Conservation (phyloP, 2,888 invertebrate species). For the Dusona sp. region DNA sequence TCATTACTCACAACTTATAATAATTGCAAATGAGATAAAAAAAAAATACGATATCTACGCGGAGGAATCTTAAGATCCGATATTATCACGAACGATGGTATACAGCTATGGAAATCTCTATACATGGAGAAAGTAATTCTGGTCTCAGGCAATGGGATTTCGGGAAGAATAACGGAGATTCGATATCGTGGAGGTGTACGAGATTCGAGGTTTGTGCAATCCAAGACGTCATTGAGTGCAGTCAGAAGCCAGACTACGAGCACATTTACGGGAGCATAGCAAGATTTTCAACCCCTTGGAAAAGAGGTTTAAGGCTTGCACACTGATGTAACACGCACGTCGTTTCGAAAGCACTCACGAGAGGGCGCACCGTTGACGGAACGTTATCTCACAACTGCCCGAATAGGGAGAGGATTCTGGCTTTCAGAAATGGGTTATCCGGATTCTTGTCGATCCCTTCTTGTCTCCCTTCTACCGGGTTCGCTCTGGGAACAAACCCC, state of each 20-base stretch:
- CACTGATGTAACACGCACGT: constrained; percentile 46
- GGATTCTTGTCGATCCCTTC: constrained; percentile 36
- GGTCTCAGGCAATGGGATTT: constrained; percentile 43
- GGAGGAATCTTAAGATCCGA: constrained; percentile 1
- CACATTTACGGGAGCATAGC: not conserved
- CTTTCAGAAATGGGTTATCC: constrained; percentile 55
- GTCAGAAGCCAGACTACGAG: constrained; percentile 16
- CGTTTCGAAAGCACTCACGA: constrained; percentile 47
- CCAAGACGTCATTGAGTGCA: constrained; percentile 10
- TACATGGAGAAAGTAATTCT: constrained; percentile 18
- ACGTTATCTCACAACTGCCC: constrained; percentile 61
- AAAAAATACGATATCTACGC: constrained; percentile 19
- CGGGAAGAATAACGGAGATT: constrained; percentile 62
- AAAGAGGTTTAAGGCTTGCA: constrained; percentile 28
- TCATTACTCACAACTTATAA: not conserved
- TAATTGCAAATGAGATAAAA: constrained; percentile 25
- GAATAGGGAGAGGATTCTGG: constrained; percentile 7
- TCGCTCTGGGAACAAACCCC: constrained; percentile 26
- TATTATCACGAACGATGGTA: constrained; percentile 26
- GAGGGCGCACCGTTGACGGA: constrained; percentile 61
- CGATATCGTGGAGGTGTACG: constrained; percentile 58
- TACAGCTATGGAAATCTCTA: not conserved
- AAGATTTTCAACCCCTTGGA: constrained; percentile 31
- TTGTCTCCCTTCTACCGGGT: constrained; percentile 19
- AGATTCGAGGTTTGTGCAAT: constrained; percentile 37